Conservation (phyloP, 2,888 invertebrate species). For the Tipula helvola region DNA sequence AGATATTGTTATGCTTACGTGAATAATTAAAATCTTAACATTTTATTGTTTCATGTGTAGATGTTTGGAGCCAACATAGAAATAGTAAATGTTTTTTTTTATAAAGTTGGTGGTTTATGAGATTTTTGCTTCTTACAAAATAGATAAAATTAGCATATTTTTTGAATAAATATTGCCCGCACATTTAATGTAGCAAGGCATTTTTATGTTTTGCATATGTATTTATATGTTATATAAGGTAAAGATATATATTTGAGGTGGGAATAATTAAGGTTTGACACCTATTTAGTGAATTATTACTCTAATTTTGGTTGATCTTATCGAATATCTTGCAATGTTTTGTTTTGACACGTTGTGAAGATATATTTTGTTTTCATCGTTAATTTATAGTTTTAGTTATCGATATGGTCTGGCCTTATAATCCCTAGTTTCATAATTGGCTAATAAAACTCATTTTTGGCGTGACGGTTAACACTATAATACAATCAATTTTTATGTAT, state of each 20-base stretch:
- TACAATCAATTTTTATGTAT: not conserved
- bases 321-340: not conserved
- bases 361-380: not conserved
- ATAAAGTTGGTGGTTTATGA: not conserved
- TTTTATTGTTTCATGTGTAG: not conserved
- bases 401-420: not conserved
- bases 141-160: not conserved
- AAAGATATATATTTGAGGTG: not conserved
- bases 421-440: not conserved
- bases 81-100: not conserved
- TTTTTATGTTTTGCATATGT: not conserved
- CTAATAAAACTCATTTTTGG: not conserved
- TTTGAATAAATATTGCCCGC: not conserved
- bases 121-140: not conserved
- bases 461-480: not conserved
- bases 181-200: not conserved
- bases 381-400: not conserved
- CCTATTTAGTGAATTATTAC: not conserved
- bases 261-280: not conserved
- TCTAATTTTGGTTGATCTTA: not conserved
- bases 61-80: not conserved
- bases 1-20: not conserved
- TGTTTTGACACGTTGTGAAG: not conserved
- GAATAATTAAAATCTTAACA: not conserved
- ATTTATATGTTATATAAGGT: not conserved